Evolutionary conservation across 1,140 invertebrate species (phyloP).

Genomic region (Saccostrea glomerata): DNA sequence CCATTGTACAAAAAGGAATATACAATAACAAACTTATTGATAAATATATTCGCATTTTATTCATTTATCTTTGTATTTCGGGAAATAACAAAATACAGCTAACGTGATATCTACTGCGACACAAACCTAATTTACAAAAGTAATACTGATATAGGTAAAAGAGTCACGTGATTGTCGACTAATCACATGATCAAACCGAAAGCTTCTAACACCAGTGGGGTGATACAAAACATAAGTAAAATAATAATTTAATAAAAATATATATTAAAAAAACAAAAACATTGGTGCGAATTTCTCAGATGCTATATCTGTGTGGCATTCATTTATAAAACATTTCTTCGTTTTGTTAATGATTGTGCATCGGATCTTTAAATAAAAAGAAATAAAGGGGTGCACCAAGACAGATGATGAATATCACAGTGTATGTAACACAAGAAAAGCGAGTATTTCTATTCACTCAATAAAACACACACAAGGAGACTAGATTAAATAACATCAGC

Average conservation of each 20-base stretch:
- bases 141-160: slow-evolving; percentile 37
- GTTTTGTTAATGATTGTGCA: no score
- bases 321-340: no score
- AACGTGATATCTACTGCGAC: slow-evolving; percentile 22
- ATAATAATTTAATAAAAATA: no score
- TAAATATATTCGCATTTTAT: slow-evolving; percentile 26
- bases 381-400: neutral
- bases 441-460: slow-evolving; percentile 19
- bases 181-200: slow-evolving; percentile 21
- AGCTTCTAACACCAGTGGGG: neutral
- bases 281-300: no score
- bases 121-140: slow-evolving; percentile 19
- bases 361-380: no score
- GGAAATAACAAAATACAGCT: neutral
- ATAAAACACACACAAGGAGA: slow-evolving; percentile 24
- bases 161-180: neutral
- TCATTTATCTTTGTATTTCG: slow-evolving; percentile 1
- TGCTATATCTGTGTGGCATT: no score
- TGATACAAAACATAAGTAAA: neutral
- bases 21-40: neutral
- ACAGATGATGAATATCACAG: neutral
- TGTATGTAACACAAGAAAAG: neutral
- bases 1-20: neutral
- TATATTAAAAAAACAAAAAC: no score
- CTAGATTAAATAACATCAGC: slow-evolving; percentile 25